Conservation (phyloP, 2,888 invertebrate species). For the Glaucopsyche alexis region DNA sequence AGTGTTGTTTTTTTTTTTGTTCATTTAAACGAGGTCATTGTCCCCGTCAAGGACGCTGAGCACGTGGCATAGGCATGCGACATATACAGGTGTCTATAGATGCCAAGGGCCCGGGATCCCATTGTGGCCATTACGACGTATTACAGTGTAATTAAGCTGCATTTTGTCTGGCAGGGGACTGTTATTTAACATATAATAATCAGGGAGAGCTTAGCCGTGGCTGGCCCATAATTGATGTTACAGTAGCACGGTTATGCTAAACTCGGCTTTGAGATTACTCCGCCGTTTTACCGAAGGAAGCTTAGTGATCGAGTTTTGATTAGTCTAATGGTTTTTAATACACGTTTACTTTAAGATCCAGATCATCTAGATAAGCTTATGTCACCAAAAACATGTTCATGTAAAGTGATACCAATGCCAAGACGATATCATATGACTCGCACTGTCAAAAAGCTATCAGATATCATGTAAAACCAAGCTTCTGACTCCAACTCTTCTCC, state of each 20-base stretch:
- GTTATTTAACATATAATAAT: constrained; percentile 24
- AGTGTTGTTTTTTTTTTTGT: constrained; percentile 56
- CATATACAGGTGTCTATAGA: constrained; percentile 45
- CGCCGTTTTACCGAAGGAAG: background rate
- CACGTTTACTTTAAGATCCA: no score
- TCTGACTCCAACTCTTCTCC: no score
- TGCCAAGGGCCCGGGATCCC: constrained; percentile 29
- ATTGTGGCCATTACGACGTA: constrained; percentile 8
- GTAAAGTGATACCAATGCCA: no score
- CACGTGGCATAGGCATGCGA: constrained; percentile 64
- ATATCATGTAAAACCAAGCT: no score
- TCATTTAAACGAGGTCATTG: constrained; percentile 63
- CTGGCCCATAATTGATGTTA: constrained; percentile 11
- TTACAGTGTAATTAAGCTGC: background rate
- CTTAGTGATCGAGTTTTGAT: no score
- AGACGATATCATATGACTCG: no score
- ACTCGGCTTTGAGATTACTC: background rate
- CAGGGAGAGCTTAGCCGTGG: constrained; percentile 14
- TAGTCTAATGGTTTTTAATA: no score
- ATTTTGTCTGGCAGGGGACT: background rate
- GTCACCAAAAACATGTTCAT: no score
- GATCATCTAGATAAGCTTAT: no score
- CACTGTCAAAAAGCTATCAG: no score
- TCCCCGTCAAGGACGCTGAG: constrained; percentile 71
- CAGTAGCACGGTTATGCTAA: constrained; percentile 5